Percentiles rank a stretch among this genome's conserved stretches.
These are phyloP conservation scores for Phoxinus dragarum DNA, from an alignment of 2,797 vertebrate species.

Conservation along the genomic window DNA sequence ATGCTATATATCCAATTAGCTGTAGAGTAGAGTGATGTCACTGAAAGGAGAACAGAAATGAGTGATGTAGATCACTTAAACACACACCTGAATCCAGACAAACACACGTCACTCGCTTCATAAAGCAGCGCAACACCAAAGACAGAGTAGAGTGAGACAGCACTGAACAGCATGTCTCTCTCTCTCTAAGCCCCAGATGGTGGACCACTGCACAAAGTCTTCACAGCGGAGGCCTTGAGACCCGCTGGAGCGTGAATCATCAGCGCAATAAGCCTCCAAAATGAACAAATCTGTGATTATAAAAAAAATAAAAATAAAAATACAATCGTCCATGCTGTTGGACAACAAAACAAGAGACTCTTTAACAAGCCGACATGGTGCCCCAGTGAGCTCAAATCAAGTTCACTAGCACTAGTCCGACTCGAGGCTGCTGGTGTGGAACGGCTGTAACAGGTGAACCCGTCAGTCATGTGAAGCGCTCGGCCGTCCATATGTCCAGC, in stretches of 20 bases:
- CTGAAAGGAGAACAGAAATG: neutral
- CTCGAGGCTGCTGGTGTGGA: conserved; percentile 36
- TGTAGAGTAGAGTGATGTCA: neutral
- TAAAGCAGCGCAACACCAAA: conserved; percentile 26
- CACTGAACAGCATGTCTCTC: neutral
- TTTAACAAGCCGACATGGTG: conserved; percentile 16
- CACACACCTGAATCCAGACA: conserved; percentile 1
- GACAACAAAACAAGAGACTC: neutral
- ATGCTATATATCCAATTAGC: neutral
- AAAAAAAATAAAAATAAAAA: neutral
- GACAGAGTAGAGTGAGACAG: conserved; percentile 8
- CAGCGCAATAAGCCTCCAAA: conserved; percentile 62
- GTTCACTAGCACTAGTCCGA: neutral
- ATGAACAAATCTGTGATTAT: conserved; percentile 55
- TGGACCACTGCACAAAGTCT: conserved; percentile 69
- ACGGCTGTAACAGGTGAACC: conserved; percentile 55
- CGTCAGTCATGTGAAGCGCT: conserved; percentile 28
- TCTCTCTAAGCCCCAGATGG: conserved; percentile 67
- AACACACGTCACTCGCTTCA: conserved; percentile 56
- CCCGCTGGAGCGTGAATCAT: conserved; percentile 69
- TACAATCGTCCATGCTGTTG: neutral
- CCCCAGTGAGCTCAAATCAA: conserved; percentile 3
- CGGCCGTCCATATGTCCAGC: conserved; percentile 50
- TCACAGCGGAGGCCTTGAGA: conserved; percentile 47
- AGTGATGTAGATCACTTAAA: neutral